Base-by-base conservation (phyloP, 2,888 invertebrate genomes). In the Blomia tropicalis region DNA sequence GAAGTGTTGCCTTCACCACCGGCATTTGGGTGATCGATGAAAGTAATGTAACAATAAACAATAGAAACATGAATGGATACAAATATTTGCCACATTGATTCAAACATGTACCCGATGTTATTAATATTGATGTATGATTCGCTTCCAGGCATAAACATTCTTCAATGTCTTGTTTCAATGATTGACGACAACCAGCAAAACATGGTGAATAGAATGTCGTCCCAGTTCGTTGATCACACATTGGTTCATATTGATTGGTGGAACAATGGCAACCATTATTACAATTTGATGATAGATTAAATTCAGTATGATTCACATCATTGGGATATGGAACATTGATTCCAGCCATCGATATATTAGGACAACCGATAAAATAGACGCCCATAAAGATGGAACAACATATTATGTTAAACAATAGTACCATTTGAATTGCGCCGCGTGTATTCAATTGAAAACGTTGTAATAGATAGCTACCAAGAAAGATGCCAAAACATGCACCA, bases 1-100 rank as follows among this genome's bases (percentile, higher is more conserved):
- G 83, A 70, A 92, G 78, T 22, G 91, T 90, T 71, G 91, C 89
- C 91, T 91, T 92, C 30, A 92, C 80, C 65, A 92, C 78, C 58
- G 92, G 92, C 91, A 92, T 92, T 77, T 92, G 91, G 14, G 90
- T 90, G 68, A 88, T 83, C n/a, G 90, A 89, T 63, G 91, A 90
- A 66, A 90, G 83, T 74, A 90, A 88, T 27, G 91, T 90, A 88
- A 92, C 90, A 75, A 90, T 85, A 79, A 92, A 91, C 41, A 92
- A 80, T 70, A 92, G 79, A 73, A 91, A 85, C 69, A 92, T 83
- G 79, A 92, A 92, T 63, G 91, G 90, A 76, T 87, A 85, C n/a
- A n/a, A n/a, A n/a, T n/a, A n/a, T n/a, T n/a, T n/a, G n/a, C n/a
- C n/a, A n/a, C n/a, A n/a, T n/a, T n/a, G n/a, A n/a, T n/a, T n/a